Percentiles rank a stretch among this genome's conserved stretches.
phyloP scores from a whole-genome alignment of 1,140 invertebrate genomes.

The Bilobella aurantiaca region DNA sequence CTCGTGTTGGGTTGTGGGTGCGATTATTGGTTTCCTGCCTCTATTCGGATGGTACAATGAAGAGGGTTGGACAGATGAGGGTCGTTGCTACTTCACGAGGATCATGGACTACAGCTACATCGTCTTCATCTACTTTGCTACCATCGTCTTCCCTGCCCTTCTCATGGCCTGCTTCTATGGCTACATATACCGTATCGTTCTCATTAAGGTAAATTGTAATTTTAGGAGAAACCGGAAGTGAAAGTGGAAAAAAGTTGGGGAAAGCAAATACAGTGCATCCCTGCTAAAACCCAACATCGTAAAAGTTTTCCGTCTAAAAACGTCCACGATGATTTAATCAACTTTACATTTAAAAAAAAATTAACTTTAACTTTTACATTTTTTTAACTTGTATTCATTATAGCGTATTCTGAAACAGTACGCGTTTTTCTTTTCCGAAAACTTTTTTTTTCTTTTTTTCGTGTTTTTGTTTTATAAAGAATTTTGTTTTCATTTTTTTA shows the following conservation, averaged over 20 bases:
- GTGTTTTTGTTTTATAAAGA: too few relatives aligned
- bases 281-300: too few relatives aligned
- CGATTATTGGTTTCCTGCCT: constrained; percentile 67
- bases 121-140: constrained; percentile 76
- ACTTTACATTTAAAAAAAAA: too few relatives aligned
- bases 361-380: too few relatives aligned
- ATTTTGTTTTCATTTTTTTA: too few relatives aligned
- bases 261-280: too few relatives aligned
- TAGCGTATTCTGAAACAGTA: too few relatives aligned
- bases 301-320: too few relatives aligned
- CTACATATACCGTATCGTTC: constrained; percentile 74
- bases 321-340: too few relatives aligned
- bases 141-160: constrained; percentile 73
- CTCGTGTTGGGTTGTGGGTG: constrained; percentile 69
- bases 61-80: constrained; percentile 39
- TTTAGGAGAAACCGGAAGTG: neutral
- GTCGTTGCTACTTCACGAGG: constrained; percentile 62
- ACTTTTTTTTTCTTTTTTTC: too few relatives aligned
- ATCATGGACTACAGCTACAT: constrained; percentile 82
- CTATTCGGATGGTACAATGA: constrained; percentile 70
- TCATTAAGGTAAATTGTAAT: constrained; percentile 71
- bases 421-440: too few relatives aligned
- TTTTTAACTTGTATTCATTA: too few relatives aligned
- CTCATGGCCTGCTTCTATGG: constrained; percentile 73
- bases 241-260: neutral